phyloP scores from a whole-genome alignment of 2,888 invertebrate genomes.

The Odontothrips loti region DNA sequence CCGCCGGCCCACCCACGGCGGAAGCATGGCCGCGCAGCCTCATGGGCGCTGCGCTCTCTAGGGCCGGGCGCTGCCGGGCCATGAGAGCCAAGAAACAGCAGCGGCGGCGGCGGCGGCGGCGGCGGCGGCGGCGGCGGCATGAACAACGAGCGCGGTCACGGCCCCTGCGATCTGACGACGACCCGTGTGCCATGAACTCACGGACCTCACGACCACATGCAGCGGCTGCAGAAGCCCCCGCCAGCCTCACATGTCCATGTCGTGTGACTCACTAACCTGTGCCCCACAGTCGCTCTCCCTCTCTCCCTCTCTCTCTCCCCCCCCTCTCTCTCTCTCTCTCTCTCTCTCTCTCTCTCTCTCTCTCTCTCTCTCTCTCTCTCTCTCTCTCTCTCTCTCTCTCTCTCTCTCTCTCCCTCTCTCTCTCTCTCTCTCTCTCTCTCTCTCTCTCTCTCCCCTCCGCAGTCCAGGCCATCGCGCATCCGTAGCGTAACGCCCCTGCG shows the following conservation, averaged over 20 bases:
- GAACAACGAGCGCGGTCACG: slow-evolving; percentile 2
- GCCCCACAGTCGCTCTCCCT: not conserved
- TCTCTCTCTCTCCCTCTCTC: too few relatives aligned
- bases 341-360: not conserved
- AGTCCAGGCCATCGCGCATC: not conserved
- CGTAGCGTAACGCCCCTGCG: not conserved
- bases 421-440: too few relatives aligned
- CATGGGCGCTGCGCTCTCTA: not conserved
- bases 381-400: too few relatives aligned
- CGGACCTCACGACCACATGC: not conserved
- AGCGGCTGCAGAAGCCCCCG: too few relatives aligned
- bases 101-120: not conserved
- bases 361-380: not conserved
- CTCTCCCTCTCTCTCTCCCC: not conserved
- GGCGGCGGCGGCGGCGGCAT: not conserved
- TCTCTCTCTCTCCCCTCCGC: not conserved
- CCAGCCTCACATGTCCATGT: too few relatives aligned
- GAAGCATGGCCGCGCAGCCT: not conserved
- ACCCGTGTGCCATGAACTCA: not conserved
- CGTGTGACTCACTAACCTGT: not conserved
- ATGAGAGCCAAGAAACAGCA: not conserved
- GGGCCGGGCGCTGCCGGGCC: not conserved
- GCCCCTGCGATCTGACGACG: not conserved
- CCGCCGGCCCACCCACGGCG: slow-evolving; percentile 16
- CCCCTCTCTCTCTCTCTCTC: not conserved